These are phyloP conservation scores for Halichoeres trimaculatus DNA, from an alignment of 2,113 vertebrate species.

Conservation along the genomic window DNA sequence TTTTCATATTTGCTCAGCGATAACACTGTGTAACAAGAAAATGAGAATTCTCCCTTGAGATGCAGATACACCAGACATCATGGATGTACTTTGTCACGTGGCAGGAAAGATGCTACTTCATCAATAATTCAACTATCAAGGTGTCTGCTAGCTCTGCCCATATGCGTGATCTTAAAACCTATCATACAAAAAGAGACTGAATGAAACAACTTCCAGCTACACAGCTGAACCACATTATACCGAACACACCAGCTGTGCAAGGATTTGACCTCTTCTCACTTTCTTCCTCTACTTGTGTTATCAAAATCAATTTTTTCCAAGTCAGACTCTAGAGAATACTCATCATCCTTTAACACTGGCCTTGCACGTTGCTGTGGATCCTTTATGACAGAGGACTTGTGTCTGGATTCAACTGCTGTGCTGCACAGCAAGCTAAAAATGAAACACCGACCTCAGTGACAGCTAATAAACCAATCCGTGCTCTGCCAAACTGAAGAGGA, in stretches of 20 bases:
- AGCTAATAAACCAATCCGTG: not conserved
- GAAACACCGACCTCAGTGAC: not conserved
- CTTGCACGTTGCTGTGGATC: not conserved
- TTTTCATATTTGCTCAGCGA: slow-evolving; percentile 6
- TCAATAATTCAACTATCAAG: slow-evolving; percentile 49
- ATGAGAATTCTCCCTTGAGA: slow-evolving; percentile 10
- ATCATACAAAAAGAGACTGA: slow-evolving; percentile 9
- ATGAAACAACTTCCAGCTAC: not conserved
- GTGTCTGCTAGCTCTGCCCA: slow-evolving; percentile 30
- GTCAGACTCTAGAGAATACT: not conserved
- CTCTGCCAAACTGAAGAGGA: not conserved
- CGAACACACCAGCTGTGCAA: not conserved
- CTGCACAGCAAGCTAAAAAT: not conserved
- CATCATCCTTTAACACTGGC: not conserved
- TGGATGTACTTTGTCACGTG: slow-evolving; percentile 11
- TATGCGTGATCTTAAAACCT: slow-evolving; percentile 30
- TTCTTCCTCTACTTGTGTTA: slow-evolving; percentile 5
- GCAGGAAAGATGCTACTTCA: slow-evolving; percentile 6
- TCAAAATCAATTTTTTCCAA: not conserved
- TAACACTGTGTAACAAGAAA: slow-evolving; percentile 20
- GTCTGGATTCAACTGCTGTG: not conserved
- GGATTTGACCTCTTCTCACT: not conserved
- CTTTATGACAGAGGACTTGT: slow-evolving; percentile 10
- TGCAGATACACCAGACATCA: slow-evolving; percentile 13
- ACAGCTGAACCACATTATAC: not conserved